phyloP scores from a whole-genome alignment of 2,888 invertebrate genomes.

The Sarcophaga subvicina region DNA sequence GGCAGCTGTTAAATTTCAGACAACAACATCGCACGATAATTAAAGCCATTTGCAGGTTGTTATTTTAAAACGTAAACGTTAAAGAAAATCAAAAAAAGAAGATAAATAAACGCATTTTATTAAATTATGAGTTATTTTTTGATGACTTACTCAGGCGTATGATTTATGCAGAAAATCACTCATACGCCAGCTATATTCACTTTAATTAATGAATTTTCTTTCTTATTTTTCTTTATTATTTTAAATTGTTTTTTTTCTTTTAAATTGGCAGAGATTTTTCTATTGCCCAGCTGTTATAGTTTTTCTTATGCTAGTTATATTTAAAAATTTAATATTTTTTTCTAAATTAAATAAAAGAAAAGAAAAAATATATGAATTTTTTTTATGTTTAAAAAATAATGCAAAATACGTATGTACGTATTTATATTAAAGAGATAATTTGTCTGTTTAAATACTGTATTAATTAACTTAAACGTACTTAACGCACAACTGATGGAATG shows the following conservation, averaged over 20 bases:
- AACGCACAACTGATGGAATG: too few relatives aligned
- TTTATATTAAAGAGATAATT: too few relatives aligned
- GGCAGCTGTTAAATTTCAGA: conserved; percentile 8
- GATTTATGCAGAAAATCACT: conserved; percentile 1
- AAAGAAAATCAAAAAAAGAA: neutral
- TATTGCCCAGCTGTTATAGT: too few relatives aligned
- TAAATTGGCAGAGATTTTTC: too few relatives aligned
- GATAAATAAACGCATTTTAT: neutral
- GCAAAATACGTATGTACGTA: too few relatives aligned
- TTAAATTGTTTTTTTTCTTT: too few relatives aligned
- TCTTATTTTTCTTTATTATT: too few relatives aligned
- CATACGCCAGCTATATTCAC: neutral
- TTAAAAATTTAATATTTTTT: too few relatives aligned
- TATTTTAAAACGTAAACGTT: neutral
- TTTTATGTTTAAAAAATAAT: too few relatives aligned
- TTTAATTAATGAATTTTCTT: neutral
- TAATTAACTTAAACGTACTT: too few relatives aligned
- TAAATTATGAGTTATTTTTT: neutral
- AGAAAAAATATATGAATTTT: neutral
- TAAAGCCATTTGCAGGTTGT: conserved; percentile 2
- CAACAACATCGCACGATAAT: neutral
- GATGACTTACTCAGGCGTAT: neutral
- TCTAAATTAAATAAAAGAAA: neutral
- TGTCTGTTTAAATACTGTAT: too few relatives aligned
- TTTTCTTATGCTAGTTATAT: too few relatives aligned